Evolutionary conservation across 2,113 vertebrate genomes (phyloP), one percentile per base, ranked within the genome.

Genomic region (Guaruba guarouba): DNA sequence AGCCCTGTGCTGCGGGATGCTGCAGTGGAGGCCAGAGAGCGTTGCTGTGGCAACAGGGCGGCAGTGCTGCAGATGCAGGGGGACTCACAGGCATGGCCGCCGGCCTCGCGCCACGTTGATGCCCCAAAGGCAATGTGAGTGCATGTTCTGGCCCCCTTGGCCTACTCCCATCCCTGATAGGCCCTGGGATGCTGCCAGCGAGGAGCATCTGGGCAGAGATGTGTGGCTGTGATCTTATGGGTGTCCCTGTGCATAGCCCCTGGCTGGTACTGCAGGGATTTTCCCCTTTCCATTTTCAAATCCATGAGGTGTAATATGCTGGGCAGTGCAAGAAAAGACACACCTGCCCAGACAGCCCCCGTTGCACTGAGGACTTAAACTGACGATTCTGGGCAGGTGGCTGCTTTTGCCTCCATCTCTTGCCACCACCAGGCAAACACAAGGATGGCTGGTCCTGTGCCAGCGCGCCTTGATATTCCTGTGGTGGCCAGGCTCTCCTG

Each of bases 31-130:
- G 75, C 94, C 11, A 3, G 76, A 44, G 79, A 77, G 63, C 2
- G 96, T 97, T 97, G 95, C 96, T 80, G 82, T 94, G 95, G 96
- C 92, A 97, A 97, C 96, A 1, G 46, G 86, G 71, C 44, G 5
- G 92, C 79, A 52, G 93, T 22, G 10, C 59, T 7, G 76, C 10
- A 12, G 92, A 77, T 95, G 82, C 90, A 25, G 71, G 57, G 62
- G 87, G 74, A 81, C 0, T 6, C 6, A 1, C 55, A 4, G 83
- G 64, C 87, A 52, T 2, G 79, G 92, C 87, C 0, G 18, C 55
- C 61, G 22, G 87, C 41, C 61, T 74, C 4, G 1, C 0, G 10
- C 41, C 28, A 7, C 64, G 24, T 16, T 0, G 4, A 0, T 3
- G 6, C 9, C 77, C 66, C 35, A 17, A 39, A 79, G 48, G 90